Conservation (phyloP, 1,140 invertebrate genomes). For the Globodera rostochiensis region DNA sequence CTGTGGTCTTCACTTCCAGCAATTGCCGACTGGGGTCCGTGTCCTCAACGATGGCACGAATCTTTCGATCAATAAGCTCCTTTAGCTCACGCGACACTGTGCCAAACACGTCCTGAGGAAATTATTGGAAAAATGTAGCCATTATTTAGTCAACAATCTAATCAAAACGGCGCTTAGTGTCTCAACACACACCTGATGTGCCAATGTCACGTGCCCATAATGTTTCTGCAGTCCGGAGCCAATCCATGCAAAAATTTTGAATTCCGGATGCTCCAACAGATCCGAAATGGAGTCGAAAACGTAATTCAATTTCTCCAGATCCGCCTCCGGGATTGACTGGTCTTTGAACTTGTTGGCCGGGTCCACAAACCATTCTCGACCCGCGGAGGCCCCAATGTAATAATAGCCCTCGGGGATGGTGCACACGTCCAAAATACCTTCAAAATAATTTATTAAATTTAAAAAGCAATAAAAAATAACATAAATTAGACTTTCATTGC, state of each 20-base stretch:
- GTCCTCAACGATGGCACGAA: constrained; percentile 55
- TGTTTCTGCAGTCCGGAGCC: constrained; percentile 65
- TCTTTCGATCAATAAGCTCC: constrained; percentile 41
- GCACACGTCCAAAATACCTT: constrained; percentile 54
- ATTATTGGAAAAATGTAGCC: not conserved
- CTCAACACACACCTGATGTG: constrained; percentile 41
- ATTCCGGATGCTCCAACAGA: constrained; percentile 59
- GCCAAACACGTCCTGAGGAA: constrained; percentile 50
- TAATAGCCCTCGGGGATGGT: constrained; percentile 65
- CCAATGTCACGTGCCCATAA: constrained; percentile 64
- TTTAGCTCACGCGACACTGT: constrained; percentile 42
- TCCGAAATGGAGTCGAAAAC: constrained; percentile 55
- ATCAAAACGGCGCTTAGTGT: too few relatives aligned
- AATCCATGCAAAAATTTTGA: constrained; percentile 62
- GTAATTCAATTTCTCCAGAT: constrained; percentile 57
- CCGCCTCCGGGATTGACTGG: constrained; percentile 58
- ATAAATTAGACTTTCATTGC: not conserved
- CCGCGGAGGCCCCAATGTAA: constrained; percentile 63
- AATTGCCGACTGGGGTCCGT: constrained; percentile 50
- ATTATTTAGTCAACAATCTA: too few relatives aligned
- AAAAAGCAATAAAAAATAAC: not conserved
- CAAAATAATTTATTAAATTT: constrained; percentile 25
- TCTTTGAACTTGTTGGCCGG: constrained; percentile 64
- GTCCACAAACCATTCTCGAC: constrained; percentile 64
- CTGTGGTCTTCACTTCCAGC: constrained; percentile 51